Conservation (phyloP, 2,888 invertebrate genomes). For the Prosopocoilus inquinatus region DNA sequence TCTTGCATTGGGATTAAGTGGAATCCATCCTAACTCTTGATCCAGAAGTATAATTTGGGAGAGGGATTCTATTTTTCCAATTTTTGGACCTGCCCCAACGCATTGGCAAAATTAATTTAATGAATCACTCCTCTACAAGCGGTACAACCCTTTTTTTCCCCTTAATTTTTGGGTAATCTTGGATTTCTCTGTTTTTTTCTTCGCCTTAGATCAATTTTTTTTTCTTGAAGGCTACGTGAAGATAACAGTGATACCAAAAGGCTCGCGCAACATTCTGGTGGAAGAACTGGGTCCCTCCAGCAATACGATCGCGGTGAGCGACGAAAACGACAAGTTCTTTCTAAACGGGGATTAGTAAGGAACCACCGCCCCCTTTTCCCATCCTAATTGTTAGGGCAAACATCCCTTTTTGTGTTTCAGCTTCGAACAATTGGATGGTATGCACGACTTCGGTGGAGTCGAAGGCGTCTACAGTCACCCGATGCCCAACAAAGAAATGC, state of each 20-base stretch:
- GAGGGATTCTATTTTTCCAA: too few relatives aligned
- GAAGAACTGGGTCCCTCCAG: constrained; percentile 56
- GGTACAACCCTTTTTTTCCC: too few relatives aligned
- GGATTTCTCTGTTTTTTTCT: too few relatives aligned
- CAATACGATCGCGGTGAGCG: constrained; percentile 59
- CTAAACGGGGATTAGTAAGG: constrained; percentile 64
- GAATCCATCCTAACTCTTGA: too few relatives aligned
- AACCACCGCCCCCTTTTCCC: constrained; percentile 1
- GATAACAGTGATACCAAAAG: constrained; percentile 58
- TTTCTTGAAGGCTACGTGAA: constrained; percentile 54
- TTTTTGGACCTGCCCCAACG: too few relatives aligned
- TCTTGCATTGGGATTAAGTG: too few relatives aligned
- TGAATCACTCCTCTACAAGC: too few relatives aligned
- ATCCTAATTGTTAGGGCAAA: neutral
- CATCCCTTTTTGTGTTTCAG: constrained; percentile 29
- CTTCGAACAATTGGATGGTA: constrained; percentile 46
- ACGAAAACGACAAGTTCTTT: constrained; percentile 54
- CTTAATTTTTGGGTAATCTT: too few relatives aligned
- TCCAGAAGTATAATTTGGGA: too few relatives aligned
- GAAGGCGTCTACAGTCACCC: constrained; percentile 54
- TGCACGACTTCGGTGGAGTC: constrained; percentile 51
- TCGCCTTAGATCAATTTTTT: too few relatives aligned
- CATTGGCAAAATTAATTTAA: too few relatives aligned
- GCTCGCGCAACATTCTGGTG: constrained; percentile 60
- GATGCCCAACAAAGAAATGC: constrained; percentile 55